Base-by-base conservation (phyloP, 2,797 vertebrate genomes). In the Artibeus lituratus region DNA sequence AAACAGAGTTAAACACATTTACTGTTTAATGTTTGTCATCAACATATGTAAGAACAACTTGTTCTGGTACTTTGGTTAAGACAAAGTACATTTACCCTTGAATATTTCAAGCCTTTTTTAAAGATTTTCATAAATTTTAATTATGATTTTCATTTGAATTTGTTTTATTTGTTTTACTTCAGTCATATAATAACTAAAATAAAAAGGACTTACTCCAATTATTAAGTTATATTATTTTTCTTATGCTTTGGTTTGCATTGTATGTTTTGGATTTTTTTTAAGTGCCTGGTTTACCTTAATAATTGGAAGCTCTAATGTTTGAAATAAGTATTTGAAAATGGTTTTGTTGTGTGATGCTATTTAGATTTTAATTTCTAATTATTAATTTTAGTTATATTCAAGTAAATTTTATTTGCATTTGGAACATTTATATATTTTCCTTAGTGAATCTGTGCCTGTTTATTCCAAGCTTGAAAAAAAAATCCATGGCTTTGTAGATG, bases 241-340 rank as follows among this genome's bases (percentile, higher is more conserved):
- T 87, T 94, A 91, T n/a, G 10, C 55, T 88, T 97, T 92, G 72
- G 70, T 97, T 97, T 92, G 18, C 59, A 86, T 84, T 93, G 21
- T 97, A 35, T 87, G 67, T 85, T 81, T 85, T 72, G 26, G 67
- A 26, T 80, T 77, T 59, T 84, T 59, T 83, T 95, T 96, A 90
- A 91, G 35, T 93, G 55, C 94, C 87, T 95, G 16, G 21, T 87
- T 96, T 96, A 19, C 90, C 73, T 97, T 96, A 96, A 96, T 98
- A 97, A 97, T 97, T 97, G 94, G 96, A 97, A 96, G 26, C 44
- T 29, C 65, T 95, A 39, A 55, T 92, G 55, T 95, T 97, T 95
- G 57, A 87, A 95, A 91, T 94, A 93, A 86, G 14, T 94, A 95
- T 95, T 96, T 97, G 44, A 94, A 97, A 97, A 90, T 94, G 42